Conservation (phyloP, 1,140 invertebrate genomes). For the Ridgeia piscesae region DNA sequence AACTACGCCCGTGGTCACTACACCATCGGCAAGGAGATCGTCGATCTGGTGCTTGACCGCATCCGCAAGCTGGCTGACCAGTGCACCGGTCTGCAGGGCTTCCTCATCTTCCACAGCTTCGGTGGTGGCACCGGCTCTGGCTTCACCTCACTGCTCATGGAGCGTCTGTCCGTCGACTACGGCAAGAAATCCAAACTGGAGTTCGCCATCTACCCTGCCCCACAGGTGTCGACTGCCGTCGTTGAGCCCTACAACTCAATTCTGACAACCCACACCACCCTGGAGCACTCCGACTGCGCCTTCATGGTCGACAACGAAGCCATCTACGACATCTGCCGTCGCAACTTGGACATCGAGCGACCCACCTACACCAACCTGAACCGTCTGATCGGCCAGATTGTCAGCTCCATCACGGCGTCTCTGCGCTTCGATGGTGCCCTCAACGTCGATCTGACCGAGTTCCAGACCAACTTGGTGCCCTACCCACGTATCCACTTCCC, state of each 20-base stretch:
- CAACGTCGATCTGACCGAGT: not conserved
- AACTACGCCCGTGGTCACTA: not conserved
- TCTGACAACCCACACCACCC: not conserved
- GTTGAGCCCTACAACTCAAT: not conserved
- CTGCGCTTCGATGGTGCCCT: not conserved
- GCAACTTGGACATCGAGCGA: not conserved
- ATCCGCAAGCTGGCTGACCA: not conserved
- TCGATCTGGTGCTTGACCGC: not conserved
- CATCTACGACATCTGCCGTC: not conserved
- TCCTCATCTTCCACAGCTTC: constrained; percentile 3
- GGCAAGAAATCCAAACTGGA: not conserved
- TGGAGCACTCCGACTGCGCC: not conserved
- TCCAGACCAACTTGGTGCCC: not conserved
- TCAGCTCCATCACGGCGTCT: not conserved
- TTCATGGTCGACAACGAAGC: not conserved
- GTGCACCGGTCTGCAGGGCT: constrained; percentile 2
- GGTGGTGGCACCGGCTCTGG: not conserved
- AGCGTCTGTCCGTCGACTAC: not conserved
- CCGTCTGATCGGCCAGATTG: not conserved
- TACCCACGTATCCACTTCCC: constrained; percentile 3
- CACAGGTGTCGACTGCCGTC: not conserved
- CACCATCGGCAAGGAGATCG: not conserved
- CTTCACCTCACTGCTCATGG: not conserved
- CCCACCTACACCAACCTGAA: not conserved
- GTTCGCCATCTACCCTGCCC: not conserved